Percentiles rank a stretch among this genome's conserved stretches.
phyloP scores from a whole-genome alignment of 2,888 invertebrate genomes.

The Ypsolopha sequella region DNA sequence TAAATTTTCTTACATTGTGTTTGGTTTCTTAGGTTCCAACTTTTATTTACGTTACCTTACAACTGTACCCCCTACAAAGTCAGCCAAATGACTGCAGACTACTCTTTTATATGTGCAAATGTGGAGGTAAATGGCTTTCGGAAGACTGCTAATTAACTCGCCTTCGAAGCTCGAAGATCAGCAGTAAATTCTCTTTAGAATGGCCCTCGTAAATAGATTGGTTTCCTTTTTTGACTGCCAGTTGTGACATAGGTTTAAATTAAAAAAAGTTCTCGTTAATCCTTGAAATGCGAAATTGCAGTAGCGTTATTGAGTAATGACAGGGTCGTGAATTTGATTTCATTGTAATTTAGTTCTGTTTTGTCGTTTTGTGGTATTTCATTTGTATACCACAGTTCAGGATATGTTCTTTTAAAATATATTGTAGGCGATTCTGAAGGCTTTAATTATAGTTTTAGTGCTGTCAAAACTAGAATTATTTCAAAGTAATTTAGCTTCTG shows the following conservation, averaged over 20 bases:
- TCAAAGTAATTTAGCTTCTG: too few relatives aligned
- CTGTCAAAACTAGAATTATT: too few relatives aligned
- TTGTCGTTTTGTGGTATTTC: too few relatives aligned
- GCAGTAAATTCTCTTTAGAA: background rate
- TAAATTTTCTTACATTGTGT: too few relatives aligned
- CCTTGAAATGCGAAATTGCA: too few relatives aligned
- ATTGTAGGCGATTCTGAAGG: too few relatives aligned
- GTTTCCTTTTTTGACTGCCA: background rate
- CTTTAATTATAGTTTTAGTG: too few relatives aligned
- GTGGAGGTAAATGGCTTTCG: conserved; percentile 2
- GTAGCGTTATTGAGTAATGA: too few relatives aligned
- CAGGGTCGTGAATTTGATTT: too few relatives aligned
- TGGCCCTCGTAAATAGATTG: background rate
- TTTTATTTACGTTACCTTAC: background rate
- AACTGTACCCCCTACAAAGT: background rate
- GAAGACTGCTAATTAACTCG: conserved; percentile 3
- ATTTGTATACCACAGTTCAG: too few relatives aligned
- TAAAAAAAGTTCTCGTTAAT: background rate
- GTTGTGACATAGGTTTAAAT: background rate
- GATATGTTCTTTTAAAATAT: too few relatives aligned
- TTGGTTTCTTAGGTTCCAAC: background rate
- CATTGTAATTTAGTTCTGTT: too few relatives aligned
- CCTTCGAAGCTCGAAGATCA: conserved; percentile 1
- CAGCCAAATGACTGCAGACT: background rate
- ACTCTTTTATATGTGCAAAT: conserved; percentile 3